Evolutionary conservation across 2,113 vertebrate species (phyloP).

Genomic region (Dipodomys merriami): DNA sequence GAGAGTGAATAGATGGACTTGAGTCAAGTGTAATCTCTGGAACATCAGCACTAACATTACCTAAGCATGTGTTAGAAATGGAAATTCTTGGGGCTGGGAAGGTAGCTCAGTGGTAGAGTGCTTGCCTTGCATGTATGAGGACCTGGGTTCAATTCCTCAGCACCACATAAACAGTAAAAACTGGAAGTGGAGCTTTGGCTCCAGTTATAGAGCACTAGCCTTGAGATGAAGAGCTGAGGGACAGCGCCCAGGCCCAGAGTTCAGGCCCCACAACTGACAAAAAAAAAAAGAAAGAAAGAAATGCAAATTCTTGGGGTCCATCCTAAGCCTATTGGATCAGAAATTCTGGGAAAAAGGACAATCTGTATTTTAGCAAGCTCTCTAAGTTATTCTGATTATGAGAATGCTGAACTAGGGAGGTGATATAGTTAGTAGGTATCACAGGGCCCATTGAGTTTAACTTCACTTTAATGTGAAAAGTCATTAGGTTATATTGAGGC

Average conservation of each 20-base stretch:
- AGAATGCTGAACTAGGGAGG: neutral
- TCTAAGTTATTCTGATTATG: slow-evolving; percentile 19
- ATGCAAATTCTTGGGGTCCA: neutral
- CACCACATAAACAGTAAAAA: too few species aligned
- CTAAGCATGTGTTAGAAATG: slow-evolving; percentile 33
- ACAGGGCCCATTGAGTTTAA: neutral
- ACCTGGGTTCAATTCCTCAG: too few species aligned
- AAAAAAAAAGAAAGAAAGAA: too few species aligned
- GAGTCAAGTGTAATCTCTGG: neutral
- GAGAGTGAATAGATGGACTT: neutral
- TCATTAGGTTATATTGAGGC: slow-evolving; percentile 7
- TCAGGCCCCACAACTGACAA: too few species aligned
- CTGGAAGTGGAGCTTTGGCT: too few species aligned
- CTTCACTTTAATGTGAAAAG: slow-evolving; percentile 33
- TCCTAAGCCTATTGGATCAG: neutral
- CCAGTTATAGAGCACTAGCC: too few species aligned
- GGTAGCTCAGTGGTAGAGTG: too few species aligned
- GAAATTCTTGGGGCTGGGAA: neutral
- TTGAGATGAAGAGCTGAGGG: too few species aligned
- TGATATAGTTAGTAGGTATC: slow-evolving; percentile 4
- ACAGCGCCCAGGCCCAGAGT: too few species aligned
- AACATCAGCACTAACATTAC: neutral
- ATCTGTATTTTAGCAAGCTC: neutral
- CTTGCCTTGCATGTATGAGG: too few species aligned
- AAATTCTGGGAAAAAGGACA: neutral